phyloP scores from a whole-genome alignment of 1,140 invertebrate species.

The Drosophila hydei region DNA sequence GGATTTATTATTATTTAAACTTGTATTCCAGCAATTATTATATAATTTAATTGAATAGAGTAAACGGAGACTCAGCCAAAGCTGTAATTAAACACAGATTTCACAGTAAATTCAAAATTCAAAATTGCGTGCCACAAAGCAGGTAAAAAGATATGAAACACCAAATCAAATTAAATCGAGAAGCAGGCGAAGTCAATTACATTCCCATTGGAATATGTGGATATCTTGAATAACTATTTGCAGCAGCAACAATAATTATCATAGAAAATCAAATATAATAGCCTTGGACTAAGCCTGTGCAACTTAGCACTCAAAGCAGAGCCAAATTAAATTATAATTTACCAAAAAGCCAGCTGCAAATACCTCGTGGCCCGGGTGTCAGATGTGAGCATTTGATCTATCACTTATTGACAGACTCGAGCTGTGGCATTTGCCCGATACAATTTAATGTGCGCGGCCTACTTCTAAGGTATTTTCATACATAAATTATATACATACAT shows the following conservation, averaged over 20 bases:
- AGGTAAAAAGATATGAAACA: neutral
- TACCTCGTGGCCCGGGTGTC: constrained; percentile 35
- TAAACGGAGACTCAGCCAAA: too few relatives aligned
- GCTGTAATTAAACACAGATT: neutral
- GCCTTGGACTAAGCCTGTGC: constrained; percentile 15
- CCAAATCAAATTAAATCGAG: too few relatives aligned
- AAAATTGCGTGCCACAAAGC: neutral
- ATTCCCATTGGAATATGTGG: constrained; percentile 15
- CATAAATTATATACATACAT: too few relatives aligned
- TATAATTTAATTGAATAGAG: too few relatives aligned
- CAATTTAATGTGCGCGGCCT: neutral
- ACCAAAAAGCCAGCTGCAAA: constrained; percentile 46
- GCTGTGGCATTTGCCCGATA: constrained; percentile 18
- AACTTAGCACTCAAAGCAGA: constrained; percentile 8
- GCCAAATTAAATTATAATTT: constrained; percentile 59
- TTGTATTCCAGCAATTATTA: too few relatives aligned
- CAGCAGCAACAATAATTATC: neutral
- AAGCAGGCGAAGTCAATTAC: constrained; percentile 38
- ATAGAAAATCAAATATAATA: too few relatives aligned
- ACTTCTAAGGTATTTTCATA: constrained; percentile 10
- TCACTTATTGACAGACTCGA: constrained; percentile 53
- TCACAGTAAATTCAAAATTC: neutral
- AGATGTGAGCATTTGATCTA: constrained; percentile 20
- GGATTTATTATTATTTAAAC: too few relatives aligned
- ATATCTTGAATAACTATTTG: neutral